phyloP scores from a whole-genome alignment of 2,888 invertebrate species.

The Cheilosia scutellata region DNA sequence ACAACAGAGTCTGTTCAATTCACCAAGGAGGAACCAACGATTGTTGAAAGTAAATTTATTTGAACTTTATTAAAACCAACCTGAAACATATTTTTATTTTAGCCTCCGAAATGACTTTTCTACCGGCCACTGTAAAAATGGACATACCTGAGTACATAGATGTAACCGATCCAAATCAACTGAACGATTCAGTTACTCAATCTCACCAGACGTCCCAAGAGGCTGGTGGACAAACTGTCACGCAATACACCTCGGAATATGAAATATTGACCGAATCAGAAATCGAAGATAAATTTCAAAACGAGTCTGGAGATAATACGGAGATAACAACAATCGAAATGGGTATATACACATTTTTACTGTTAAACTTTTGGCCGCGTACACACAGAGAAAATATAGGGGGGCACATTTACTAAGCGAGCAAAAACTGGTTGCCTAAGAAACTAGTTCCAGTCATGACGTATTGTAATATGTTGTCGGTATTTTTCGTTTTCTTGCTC shows the following conservation, averaged over 20 bases:
- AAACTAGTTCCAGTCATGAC: too few relatives aligned
- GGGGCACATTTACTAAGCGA: too few relatives aligned
- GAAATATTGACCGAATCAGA: constrained; percentile 84
- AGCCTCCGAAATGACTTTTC: constrained; percentile 84
- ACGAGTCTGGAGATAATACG: constrained; percentile 80
- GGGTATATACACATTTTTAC: constrained; percentile 76
- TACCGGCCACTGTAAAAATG: constrained; percentile 85
- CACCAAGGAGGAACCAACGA: constrained; percentile 81
- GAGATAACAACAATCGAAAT: constrained; percentile 83
- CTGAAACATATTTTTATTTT: constrained; percentile 25
- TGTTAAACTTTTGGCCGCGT: too few relatives aligned
- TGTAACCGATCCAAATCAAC: constrained; percentile 81
- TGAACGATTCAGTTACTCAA: constrained; percentile 80
- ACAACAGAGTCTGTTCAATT: constrained; percentile 83
- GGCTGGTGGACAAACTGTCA: constrained; percentile 81
- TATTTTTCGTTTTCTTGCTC: neutral
- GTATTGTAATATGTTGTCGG: too few relatives aligned
- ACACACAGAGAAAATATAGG: too few relatives aligned
- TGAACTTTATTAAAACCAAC: neutral
- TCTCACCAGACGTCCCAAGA: constrained; percentile 82
- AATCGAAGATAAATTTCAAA: constrained; percentile 82
- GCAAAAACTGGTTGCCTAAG: too few relatives aligned
- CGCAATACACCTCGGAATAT: constrained; percentile 83
- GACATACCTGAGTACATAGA: constrained; percentile 86
- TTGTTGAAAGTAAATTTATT: constrained; percentile 81